Base-by-base conservation (phyloP, 2,113 vertebrate species). In the Cryptomyrus ogoouensis region DNA sequence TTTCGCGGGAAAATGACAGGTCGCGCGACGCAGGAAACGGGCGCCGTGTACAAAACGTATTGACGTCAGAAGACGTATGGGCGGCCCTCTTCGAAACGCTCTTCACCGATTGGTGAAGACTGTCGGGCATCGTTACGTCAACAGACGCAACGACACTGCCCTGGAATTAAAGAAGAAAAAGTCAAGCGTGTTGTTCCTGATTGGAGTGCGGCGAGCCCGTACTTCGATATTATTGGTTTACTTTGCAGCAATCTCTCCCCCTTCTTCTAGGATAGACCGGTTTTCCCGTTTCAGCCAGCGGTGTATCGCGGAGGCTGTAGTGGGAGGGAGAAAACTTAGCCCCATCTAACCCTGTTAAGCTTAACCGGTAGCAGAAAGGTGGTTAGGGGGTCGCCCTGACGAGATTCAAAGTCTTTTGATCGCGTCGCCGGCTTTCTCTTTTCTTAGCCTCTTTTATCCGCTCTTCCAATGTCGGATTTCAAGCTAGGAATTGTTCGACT, bases 401-500 rank as follows among this genome's bases (percentile, higher is more conserved):
- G 91, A 91, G 85, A 83, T 91, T 90, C 80, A 89, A 31, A 83
- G 90, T 90, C 90, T 39, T 80, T 88, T 66, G 24, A 91, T 84
- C 70, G 84, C 52, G 88, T 84, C 58, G 91, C 91, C 90, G 91
- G 92, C 91, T 62, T 88, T 74, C 74, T 44, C 91, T 89, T 91
- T 89, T 92, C 19, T 91, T 49, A 42, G 46, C 88, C 70, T 90
- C 90, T 91, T 87, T 91, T 88, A 89, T 86, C 91, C 91, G 92
- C 91, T 90, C 90, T 94, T 94, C 96, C 95, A 94, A 98, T 98
- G 97, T 98, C 98, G 94, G 98, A 98, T 94, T 98, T 98, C 95
- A 98, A 98, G 96, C 95, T 98, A 90, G 97, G 98, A 91, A 98
- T 98, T 94, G 97, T 98, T 91, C 97, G 98, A 94, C 97, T 98